phyloP scores from a whole-genome alignment of 2,888 invertebrate species.

The Acrobeloides nanus region DNA sequence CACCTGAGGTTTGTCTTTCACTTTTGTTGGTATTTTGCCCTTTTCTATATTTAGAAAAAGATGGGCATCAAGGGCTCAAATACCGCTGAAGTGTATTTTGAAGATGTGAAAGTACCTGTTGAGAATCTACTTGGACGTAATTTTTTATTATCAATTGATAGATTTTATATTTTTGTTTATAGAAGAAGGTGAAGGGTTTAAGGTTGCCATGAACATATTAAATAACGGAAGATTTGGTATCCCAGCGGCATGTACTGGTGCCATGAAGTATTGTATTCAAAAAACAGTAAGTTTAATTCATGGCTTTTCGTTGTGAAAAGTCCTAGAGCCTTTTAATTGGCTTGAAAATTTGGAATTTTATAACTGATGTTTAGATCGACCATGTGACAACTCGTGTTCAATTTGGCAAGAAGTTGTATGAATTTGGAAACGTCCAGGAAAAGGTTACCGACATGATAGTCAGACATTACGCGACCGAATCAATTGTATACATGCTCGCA shows the following conservation, averaged over 20 bases:
- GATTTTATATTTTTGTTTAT: no score
- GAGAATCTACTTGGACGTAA: constrained; percentile 75
- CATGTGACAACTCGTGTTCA: constrained; percentile 81
- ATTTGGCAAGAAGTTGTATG: constrained; percentile 66
- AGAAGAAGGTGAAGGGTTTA: constrained; percentile 80
- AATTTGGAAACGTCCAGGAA: constrained; percentile 73
- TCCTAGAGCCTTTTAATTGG: no score
- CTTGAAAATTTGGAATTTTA: no score
- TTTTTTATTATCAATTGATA: background rate
- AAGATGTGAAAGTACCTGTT: constrained; percentile 80
- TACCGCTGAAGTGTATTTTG: constrained; percentile 83
- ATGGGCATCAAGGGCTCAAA: constrained; percentile 97
- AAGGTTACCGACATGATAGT: constrained; percentile 75
- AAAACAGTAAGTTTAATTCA: no score
- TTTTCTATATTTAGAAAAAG: no score
- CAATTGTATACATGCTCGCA: constrained; percentile 78
- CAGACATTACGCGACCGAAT: constrained; percentile 53
- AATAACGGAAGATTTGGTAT: constrained; percentile 74
- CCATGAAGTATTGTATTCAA: constrained; percentile 77
- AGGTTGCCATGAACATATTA: constrained; percentile 90
- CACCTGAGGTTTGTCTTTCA: no score
- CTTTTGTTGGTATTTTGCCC: no score
- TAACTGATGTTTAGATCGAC: constrained; percentile 63
- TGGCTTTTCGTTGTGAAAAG: no score
- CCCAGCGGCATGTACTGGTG: constrained; percentile 70